phyloP scores from a whole-genome alignment of 2,113 vertebrate genomes.

The Typhlomys cinereus region DNA sequence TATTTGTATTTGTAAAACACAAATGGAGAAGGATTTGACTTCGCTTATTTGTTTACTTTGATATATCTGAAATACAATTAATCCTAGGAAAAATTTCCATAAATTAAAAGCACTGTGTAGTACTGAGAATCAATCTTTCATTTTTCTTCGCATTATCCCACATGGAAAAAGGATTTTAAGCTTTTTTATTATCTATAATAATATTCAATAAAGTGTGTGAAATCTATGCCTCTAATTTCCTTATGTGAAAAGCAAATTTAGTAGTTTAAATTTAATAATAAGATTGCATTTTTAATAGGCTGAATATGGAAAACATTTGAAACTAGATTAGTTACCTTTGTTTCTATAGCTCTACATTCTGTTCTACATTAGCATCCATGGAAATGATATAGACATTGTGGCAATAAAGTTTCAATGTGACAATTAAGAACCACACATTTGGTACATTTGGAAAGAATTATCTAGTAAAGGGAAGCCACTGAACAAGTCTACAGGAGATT shows the following conservation, averaged over 20 bases:
- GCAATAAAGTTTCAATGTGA: too few species aligned
- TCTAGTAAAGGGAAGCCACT: too few species aligned
- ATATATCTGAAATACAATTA: slow-evolving; percentile 3
- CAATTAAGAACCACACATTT: too few species aligned
- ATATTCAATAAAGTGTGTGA: background rate
- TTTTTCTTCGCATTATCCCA: background rate
- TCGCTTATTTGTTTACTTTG: background rate
- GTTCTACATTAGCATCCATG: background rate
- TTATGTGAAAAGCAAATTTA: background rate
- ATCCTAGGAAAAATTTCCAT: background rate
- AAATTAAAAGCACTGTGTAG: background rate
- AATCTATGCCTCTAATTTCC: background rate
- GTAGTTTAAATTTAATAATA: background rate
- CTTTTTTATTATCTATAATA: background rate
- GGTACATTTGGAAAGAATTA: too few species aligned
- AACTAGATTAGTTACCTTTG: background rate
- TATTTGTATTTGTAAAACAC: background rate
- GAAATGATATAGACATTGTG: background rate
- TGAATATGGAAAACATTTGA: background rate
- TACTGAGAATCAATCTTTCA: background rate
- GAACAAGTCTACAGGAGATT: too few species aligned
- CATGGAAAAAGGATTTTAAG: background rate
- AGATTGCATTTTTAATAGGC: background rate
- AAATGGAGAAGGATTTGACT: background rate
- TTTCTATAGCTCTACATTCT: background rate